Conservation (phyloP, 2,888 invertebrate species). For the Protonemura montana region DNA sequence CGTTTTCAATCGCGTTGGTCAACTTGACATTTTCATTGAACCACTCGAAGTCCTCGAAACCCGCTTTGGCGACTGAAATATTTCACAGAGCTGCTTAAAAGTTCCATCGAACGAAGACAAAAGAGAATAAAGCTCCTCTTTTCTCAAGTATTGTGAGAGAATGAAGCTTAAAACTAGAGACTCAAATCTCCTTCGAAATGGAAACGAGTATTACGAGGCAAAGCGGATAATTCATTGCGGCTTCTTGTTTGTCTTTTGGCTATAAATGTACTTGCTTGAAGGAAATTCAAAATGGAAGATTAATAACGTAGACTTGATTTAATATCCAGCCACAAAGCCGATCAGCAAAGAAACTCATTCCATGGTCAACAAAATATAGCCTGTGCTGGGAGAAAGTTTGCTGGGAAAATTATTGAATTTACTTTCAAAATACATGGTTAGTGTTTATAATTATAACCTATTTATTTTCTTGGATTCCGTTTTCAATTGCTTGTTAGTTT, state of each 20-base stretch:
- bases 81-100: slow-evolving; percentile 2
- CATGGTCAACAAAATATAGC: not conserved
- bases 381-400: no score
- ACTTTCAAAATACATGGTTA: no score
- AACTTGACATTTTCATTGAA: not conserved
- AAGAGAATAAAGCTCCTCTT: not conserved
- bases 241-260: not conserved
- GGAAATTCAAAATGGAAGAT: not conserved
- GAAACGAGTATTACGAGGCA: not conserved
- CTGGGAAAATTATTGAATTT: no score
- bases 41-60: not conserved
- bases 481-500: no score
- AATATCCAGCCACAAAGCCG: not conserved
- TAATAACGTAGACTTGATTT: not conserved
- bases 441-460: no score
- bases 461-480: no score
- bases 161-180: slow-evolving; percentile 16
- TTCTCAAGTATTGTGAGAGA: slow-evolving; percentile 19
- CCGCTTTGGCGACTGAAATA: not conserved
- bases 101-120: not conserved
- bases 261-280: not conserved
- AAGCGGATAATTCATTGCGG: not conserved
- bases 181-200: not conserved
- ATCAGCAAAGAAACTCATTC: not conserved
- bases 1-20: no score